Percentiles rank a stretch among this genome's conserved stretches.
Evolutionary conservation across 92 coral and sea anemone genomes (phyloP).

Genomic region (Meandrina meandrites): DNA sequence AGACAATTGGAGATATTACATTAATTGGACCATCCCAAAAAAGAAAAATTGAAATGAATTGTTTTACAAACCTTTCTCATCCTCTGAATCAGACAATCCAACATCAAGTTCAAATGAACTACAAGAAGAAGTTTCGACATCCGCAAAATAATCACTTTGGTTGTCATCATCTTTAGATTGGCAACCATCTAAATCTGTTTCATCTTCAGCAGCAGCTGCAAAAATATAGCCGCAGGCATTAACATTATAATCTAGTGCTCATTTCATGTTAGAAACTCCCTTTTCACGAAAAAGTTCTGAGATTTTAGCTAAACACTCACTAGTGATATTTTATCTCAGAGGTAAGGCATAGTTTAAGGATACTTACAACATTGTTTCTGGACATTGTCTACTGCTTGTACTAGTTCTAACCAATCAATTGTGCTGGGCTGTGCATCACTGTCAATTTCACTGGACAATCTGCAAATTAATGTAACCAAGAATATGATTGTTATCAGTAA

Average conservation of each 20-base stretch:
- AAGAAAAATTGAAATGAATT: background rate
- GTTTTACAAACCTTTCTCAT: background rate
- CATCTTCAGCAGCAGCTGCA: background rate
- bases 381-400: conserved; percentile 18
- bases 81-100: conserved; percentile 19
- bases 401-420: conserved; percentile 34
- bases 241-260: too few relatives aligned
- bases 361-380: conserved; percentile 31
- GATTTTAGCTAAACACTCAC: too few relatives aligned
- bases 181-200: background rate
- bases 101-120: conserved; percentile 22
- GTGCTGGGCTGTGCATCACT: background rate
- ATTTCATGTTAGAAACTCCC: too few relatives aligned
- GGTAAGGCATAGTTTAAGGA: too few relatives aligned
- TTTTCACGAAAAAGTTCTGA: too few relatives aligned
- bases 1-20: too few relatives aligned
- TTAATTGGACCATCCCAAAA: background rate
- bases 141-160: conserved; percentile 46
- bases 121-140: conserved; percentile 44
- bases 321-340: too few relatives aligned
- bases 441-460: conserved; percentile 17
- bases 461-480: background rate
- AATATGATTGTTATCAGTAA: background rate
- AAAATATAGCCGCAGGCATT: background rate
- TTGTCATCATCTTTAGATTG: conserved; percentile 17